Percentiles rank a stretch among this genome's conserved stretches.
phyloP scores from a whole-genome alignment of 35 echinoderm and acorn worm genomes.

The Strongylocentrotus purpuratus region DNA sequence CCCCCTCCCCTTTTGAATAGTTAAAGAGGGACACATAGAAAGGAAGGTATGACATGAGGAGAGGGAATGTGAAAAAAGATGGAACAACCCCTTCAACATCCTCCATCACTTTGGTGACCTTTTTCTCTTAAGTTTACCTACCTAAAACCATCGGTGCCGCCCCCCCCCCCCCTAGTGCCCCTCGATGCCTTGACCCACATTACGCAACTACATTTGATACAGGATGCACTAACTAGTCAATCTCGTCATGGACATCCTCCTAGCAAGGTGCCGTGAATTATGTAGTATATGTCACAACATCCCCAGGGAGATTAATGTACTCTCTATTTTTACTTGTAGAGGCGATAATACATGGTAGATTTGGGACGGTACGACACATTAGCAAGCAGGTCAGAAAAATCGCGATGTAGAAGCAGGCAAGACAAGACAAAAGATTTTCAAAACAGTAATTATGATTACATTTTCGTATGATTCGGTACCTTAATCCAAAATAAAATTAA shows the following conservation, averaged over 20 bases:
- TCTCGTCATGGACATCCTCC: not conserved
- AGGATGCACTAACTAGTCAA: not conserved
- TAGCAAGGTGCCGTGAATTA: not conserved
- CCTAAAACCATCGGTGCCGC: no score
- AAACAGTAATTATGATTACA: not conserved
- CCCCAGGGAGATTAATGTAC: not conserved
- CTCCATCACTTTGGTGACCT: no score
- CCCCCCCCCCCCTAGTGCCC: no score
- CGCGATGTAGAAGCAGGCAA: not conserved
- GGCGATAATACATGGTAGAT: not conserved
- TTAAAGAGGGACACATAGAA: no score
- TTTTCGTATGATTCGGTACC: not conserved
- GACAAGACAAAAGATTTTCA: not conserved
- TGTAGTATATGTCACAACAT: not conserved
- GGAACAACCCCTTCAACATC: no score
- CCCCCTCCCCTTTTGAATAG: no score
- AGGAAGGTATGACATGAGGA: no score
- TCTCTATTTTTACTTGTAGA: not conserved
- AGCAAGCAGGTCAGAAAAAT: not conserved
- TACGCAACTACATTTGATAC: no score
- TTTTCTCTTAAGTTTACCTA: no score
- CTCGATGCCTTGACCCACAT: no score
- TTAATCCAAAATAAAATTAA: not conserved
- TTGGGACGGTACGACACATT: not conserved
- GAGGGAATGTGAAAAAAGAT: no score